phyloP scores from a whole-genome alignment of 2,797 vertebrate species.

The Telmatherina bonti region DNA sequence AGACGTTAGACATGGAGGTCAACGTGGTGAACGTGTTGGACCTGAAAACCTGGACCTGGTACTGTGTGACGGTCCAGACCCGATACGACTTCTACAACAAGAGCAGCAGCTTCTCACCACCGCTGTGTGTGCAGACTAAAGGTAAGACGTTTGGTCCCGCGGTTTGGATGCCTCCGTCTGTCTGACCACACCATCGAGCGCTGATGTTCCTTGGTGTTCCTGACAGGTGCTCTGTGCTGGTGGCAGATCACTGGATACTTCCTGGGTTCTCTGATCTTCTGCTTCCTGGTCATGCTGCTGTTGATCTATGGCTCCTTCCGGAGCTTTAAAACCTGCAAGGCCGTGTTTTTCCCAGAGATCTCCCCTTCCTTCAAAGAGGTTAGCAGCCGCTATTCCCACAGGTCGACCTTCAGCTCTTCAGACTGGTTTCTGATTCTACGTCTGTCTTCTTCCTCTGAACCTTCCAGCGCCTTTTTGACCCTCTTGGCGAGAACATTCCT shows the following conservation, averaged over 20 bases:
- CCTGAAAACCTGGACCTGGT: slow-evolving; percentile 70
- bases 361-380: slow-evolving; percentile 71
- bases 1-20: not conserved
- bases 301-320: slow-evolving; percentile 3
- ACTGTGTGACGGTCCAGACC: slow-evolving; percentile 75
- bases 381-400: not conserved
- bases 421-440: no score
- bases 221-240: slow-evolving; percentile 58
- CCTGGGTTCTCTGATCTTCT: slow-evolving; percentile 60
- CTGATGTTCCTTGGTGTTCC: no score
- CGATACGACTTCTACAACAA: slow-evolving; percentile 62
- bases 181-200: no score
- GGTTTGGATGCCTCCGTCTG: no score
- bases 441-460: not conserved
- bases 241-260: slow-evolving; percentile 73
- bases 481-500: slow-evolving; percentile 48
- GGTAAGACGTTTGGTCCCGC: no score
- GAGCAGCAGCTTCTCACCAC: slow-evolving; percentile 64
- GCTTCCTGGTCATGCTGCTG: slow-evolving; percentile 50
- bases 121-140: slow-evolving; percentile 43
- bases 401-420: not conserved
- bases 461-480: slow-evolving; percentile 57
- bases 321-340: slow-evolving; percentile 55
- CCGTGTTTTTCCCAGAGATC: slow-evolving; percentile 61
- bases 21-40: slow-evolving; percentile 57